Evolutionary conservation across 2,113 vertebrate species (phyloP).

Genomic region (Siniperca knerii): DNA sequence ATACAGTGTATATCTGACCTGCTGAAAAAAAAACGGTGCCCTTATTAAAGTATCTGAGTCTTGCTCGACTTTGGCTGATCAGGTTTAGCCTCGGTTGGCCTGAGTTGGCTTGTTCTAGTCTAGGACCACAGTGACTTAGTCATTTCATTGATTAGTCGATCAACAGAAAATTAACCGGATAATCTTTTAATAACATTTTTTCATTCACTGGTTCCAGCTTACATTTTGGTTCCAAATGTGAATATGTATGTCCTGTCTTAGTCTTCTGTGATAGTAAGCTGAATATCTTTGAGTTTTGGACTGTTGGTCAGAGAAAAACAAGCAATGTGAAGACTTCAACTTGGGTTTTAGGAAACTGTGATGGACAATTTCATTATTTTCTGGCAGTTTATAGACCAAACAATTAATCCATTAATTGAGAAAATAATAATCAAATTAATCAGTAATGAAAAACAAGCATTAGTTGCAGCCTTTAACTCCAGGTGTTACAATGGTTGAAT

Average conservation of each 20-base stretch:
- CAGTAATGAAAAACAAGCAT: not conserved
- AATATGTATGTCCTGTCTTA: not conserved
- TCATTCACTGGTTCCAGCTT: not conserved
- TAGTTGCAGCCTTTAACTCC: conserved; percentile 1
- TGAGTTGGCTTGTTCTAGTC: too few relatives aligned
- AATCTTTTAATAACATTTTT: not conserved
- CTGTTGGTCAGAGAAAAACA: not conserved
- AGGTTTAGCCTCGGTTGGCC: not conserved
- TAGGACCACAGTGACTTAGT: too few relatives aligned
- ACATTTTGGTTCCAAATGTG: not conserved
- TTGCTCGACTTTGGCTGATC: not conserved
- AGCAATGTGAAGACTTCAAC: not conserved
- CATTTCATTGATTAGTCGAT: too few relatives aligned
- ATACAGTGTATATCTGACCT: not conserved
- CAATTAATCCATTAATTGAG: not conserved
- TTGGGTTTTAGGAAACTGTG: not conserved
- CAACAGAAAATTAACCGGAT: too few relatives aligned
- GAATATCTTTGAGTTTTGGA: not conserved
- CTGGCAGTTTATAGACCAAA: not conserved
- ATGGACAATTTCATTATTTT: not conserved
- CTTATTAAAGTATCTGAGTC: not conserved
- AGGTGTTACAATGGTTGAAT: conserved; percentile 16
- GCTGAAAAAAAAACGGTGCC: too few relatives aligned
- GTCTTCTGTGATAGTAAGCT: not conserved
- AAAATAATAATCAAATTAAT: not conserved